Conservation (phyloP, 2,888 invertebrate genomes). For the Diaphora mendica region DNA sequence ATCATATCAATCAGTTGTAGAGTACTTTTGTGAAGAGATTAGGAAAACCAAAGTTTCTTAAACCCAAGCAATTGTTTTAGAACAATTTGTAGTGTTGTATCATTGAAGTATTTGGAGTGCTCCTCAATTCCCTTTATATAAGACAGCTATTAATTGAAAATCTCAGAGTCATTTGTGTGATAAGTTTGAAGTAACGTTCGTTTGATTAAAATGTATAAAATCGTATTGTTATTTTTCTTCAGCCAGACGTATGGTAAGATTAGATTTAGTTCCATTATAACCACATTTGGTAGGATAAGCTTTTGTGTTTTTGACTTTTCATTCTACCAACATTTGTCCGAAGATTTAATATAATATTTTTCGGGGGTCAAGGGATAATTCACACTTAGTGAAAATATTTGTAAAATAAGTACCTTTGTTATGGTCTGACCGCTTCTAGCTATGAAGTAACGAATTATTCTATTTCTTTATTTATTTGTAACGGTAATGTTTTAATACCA, state of each 20-base stretch:
- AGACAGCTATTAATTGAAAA: conserved; percentile 11
- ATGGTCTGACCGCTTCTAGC: too few relatives aligned
- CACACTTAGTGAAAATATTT: too few relatives aligned
- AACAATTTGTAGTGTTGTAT: conserved; percentile 16
- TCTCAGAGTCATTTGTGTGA: conserved; percentile 20
- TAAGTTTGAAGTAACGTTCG: conserved; percentile 21
- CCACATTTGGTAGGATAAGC: neutral
- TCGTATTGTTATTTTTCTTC: conserved; percentile 36
- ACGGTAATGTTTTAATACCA: too few relatives aligned
- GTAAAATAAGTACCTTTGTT: too few relatives aligned
- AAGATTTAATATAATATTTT: too few relatives aligned
- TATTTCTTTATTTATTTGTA: too few relatives aligned
- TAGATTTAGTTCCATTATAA: neutral
- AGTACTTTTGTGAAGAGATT: conserved; percentile 3
- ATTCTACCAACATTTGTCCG: too few relatives aligned
- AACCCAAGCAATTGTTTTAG: conserved; percentile 33
- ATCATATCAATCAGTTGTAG: neutral
- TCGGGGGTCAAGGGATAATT: too few relatives aligned
- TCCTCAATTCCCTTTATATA: conserved; percentile 36
- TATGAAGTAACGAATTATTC: too few relatives aligned
- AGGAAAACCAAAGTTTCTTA: conserved; percentile 46
- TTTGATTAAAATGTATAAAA: conserved; percentile 31
- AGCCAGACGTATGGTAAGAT: conserved; percentile 40
- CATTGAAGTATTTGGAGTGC: conserved; percentile 19
- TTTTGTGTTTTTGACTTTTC: neutral